These are phyloP conservation scores for Mormyrus iriodes DNA, from an alignment of 2,113 vertebrate species.

Conservation along the genomic window DNA sequence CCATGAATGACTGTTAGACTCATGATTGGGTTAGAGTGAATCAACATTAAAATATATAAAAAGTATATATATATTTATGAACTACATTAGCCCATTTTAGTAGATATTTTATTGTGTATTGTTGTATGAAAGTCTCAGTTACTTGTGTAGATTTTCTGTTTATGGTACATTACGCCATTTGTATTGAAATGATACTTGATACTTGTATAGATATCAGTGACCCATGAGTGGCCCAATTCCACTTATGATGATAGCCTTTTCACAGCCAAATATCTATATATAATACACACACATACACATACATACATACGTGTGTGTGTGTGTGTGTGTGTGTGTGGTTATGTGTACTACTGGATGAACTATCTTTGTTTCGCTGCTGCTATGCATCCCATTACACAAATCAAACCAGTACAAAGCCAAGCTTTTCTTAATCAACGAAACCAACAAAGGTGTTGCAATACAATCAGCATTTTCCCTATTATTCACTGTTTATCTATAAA, in stretches of 20 bases:
- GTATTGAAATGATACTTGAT: not conserved
- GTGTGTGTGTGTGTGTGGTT: slow-evolving; percentile 20
- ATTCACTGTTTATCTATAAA: slow-evolving; percentile 37
- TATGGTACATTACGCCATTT: not conserved
- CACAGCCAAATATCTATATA: not conserved
- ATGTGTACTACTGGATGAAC: not conserved
- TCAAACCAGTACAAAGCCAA: not conserved
- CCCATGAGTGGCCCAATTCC: not conserved
- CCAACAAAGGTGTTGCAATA: slow-evolving; percentile 35
- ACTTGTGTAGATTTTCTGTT: not conserved
- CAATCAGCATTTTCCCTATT: slow-evolving; percentile 38
- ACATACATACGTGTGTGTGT: not conserved
- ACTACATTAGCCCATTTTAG: not conserved
- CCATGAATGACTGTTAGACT: not conserved
- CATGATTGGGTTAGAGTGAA: not conserved
- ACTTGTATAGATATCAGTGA: not conserved
- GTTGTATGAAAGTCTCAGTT: not conserved
- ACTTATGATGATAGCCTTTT: not conserved
- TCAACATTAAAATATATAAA: not conserved
- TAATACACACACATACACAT: not conserved
- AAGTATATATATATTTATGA: not conserved
- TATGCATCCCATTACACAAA: not conserved
- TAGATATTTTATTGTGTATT: not conserved
- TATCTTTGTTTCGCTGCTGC: not conserved
- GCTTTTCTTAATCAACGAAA: slow-evolving; percentile 20